Evolutionary conservation across 2,888 invertebrate species (phyloP), one percentile per base, ranked within the genome.

Genomic region (Drepanosiphum platanoidis): DNA sequence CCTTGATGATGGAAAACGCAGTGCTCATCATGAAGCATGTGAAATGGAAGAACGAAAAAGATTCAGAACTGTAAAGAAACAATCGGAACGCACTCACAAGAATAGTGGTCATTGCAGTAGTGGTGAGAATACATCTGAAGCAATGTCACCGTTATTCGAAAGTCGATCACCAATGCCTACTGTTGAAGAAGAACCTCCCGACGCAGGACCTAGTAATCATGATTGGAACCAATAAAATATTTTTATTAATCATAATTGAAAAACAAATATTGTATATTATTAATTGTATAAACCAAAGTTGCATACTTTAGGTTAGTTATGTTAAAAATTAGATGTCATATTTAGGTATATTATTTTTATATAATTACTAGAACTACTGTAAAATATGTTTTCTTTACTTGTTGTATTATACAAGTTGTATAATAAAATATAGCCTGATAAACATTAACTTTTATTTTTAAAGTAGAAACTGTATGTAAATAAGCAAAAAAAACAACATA

Each of bases 91-190:
- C 5, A 80, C 75, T 22, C 86, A 87, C 61, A 86, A 86, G 22
- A 81, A 86, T 75, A 86, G 79, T 82, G 80, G 87, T 75, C 86
- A 87, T 86, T 82, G 87, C 46, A 86, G 86, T 52, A 87, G 87
- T 72, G 81, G 86, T 70, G 86, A 86, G 9, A 86, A 87, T 70
- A 86, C 86, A 34, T 86, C 86, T 71, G 87, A 87, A 83, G 86
- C 86, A 32, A 87, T 87, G 81, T 86, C 87, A 30, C 86, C 86
- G 36, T 22, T 84, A 58, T 84, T 84, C 70, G 84, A 84, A 77
- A 84, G 30, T 58, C 84, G 77, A n/a, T 84, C 84, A n/a, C 84
- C 84, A 22, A 84, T 84, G 84, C 84, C 84, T 74, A 84, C 84
- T 36, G 84, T 84, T 11, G 84, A 84, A 84, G 84, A 84, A 5